Evolutionary conservation across 2,797 vertebrate genomes (phyloP), one percentile per base, ranked within the genome.

Genomic region (Etheostoma nigrum): DNA sequence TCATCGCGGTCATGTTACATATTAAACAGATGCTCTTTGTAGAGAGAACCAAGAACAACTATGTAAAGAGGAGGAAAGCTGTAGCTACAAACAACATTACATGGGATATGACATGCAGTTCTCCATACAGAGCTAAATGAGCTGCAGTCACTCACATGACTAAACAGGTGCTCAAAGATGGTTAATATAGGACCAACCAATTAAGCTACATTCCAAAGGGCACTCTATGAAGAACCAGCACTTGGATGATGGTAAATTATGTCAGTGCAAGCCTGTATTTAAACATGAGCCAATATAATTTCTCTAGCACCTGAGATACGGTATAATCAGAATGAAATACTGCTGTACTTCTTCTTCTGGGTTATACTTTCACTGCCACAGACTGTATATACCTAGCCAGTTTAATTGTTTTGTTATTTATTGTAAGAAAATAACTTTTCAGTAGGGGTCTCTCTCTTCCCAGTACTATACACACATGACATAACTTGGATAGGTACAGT

Each of bases 361-460:
- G 16, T 71, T n/a, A 51, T 16, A 21, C 6, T 67, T 27, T 58
- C 1, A 40, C 14, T 58, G 15, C 33, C 33, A 51, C 12, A 8
- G n/a, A 5, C 44, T 58, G 16, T 57, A 0, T 54, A 5, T 13
- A 23, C 25, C 60, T 23, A 47, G 16, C 0, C 11, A 27, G 4
- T 19, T 49, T 12, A 21, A 23, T 16, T 51, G 12, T 30, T 21
- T 47, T 0, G 13, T 48, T 16, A 14, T 12, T 30, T 27, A 12
- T 21, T 45, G 60, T 54, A 11, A 42, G 49, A 48, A 42, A 25
- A 49, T 2, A 36, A 12, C 15, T 63, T 25, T 63, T 81, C 82
- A 82, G 54, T 47, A 86, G 67, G 66, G 74, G 79, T 79, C 81
- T 62, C 79, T 74, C 58, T 86, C 13, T 77, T 53, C 52, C 27